Base-by-base conservation (phyloP, 2,888 invertebrate genomes). In the Drosophila nr. fundita region DNA sequence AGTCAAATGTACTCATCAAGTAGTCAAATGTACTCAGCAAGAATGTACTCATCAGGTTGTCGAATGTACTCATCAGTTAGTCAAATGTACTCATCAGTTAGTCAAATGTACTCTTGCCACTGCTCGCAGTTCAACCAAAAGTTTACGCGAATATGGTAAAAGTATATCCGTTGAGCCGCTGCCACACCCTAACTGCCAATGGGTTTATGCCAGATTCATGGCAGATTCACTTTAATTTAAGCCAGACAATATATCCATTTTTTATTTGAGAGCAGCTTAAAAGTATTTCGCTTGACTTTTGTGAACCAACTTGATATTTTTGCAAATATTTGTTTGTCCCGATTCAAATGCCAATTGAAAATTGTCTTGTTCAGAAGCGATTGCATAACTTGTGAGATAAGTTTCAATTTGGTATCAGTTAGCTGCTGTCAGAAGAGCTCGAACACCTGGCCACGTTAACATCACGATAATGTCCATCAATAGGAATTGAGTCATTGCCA, bases 111-210 rank as follows among this genome's bases (percentile, higher is more conserved):
- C 60, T 52, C 61, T 50, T 58, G 61, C 27, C 24, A 40, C 38
- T 38, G 49, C 62, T 59, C 32, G 29, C 42, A 67, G 53, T 54
- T 63, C 72, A 67, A 68, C 34, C 57, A 42, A 64, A 70, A 74
- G 45, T 65, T 69, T 27, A 45, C 30, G 29, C 50, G 36, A 42
- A 29, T 57, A 30, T 38, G 36, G n/a, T 27, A n/a, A 53, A 32
- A 53, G 32, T 32, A 61, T 32, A 15, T 27, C 48, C 57, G 36
- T 29, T 21, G 38, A 54, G 53, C 1, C 49, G 36, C 53, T 32
- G 40, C 29, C 21, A 13, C 3, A 13, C 36, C 58, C 58, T 18
- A 73, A 50, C 57, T 57, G 63, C 11, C 45, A 53, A 45, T 60
- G 30, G 27, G 52, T 58, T 73, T 48, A 11, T 8, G 13, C 11